These are phyloP conservation scores for Meiosimyza decipiens DNA, from an alignment of 2,888 invertebrate species.

Conservation along the genomic window DNA sequence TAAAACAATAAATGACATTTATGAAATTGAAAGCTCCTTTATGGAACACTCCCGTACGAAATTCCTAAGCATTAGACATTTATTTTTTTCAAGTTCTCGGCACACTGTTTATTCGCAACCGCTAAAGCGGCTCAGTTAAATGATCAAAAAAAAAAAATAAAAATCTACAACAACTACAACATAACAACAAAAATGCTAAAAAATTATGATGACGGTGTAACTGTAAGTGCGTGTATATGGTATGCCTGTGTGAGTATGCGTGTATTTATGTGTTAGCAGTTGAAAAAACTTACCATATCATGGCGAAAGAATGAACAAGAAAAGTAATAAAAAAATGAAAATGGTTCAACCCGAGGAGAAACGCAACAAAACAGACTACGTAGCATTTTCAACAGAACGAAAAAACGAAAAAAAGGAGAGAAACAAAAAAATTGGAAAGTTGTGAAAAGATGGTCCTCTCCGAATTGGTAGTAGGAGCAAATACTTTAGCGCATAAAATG, in stretches of 20 bases:
- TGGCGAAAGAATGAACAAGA: slow-evolving; percentile 24
- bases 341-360: slow-evolving; percentile 1
- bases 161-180: too few relatives aligned
- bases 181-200: too few relatives aligned
- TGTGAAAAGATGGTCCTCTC: not conserved
- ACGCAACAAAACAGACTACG: slow-evolving; percentile 9
- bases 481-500: slow-evolving; percentile 58
- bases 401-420: not conserved
- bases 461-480: slow-evolving; percentile 3
- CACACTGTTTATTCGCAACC: too few relatives aligned
- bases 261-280: not conserved
- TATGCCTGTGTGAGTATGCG: not conserved
- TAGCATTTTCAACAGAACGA: not conserved
- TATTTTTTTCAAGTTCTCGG: too few relatives aligned
- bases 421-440: not conserved
- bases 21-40: too few relatives aligned
- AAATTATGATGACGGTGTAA: slow-evolving; percentile 18
- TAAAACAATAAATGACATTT: too few relatives aligned
- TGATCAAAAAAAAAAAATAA: too few relatives aligned
- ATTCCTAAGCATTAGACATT: too few relatives aligned
- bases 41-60: too few relatives aligned
- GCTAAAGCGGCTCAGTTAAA: too few relatives aligned
- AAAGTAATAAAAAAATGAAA: slow-evolving; percentile 44
- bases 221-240: not conserved
- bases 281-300: slow-evolving; percentile 18